Evolutionary conservation across 2,113 vertebrate genomes (phyloP).

Genomic region (Saguinus imperator): DNA sequence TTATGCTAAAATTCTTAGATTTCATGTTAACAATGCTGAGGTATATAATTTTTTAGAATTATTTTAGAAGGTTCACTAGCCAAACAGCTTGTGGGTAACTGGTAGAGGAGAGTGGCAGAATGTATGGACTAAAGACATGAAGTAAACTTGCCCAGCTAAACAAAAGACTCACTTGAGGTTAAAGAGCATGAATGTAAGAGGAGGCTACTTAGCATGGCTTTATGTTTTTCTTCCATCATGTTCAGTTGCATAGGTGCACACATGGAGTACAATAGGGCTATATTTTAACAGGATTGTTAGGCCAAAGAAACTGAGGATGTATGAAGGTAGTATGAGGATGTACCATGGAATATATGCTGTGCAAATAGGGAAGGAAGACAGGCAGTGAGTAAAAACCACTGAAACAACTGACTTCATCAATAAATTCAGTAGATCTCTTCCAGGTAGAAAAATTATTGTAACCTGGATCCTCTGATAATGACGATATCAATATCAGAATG

Average conservation of each 20-base stretch:
- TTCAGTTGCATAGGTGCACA: not conserved
- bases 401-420: not conserved
- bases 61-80: not conserved
- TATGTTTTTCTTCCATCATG: not conserved
- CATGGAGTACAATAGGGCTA: not conserved
- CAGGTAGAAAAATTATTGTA: not conserved
- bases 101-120: not conserved
- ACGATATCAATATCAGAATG: not conserved
- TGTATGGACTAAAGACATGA: not conserved
- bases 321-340: not conserved
- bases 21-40: not conserved
- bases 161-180: not conserved
- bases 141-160: not conserved
- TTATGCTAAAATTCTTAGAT: not conserved
- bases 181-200: not conserved
- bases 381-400: not conserved
- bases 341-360: not conserved
- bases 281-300: not conserved
- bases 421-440: not conserved
- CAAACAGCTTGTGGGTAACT: not conserved
- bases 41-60: not conserved
- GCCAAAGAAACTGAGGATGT: not conserved
- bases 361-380: not conserved
- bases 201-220: not conserved
- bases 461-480: not conserved